Evolutionary conservation across 1,140 invertebrate species (phyloP), one percentile per base, ranked within the genome.

Genomic region (Cydia amplana): DNA sequence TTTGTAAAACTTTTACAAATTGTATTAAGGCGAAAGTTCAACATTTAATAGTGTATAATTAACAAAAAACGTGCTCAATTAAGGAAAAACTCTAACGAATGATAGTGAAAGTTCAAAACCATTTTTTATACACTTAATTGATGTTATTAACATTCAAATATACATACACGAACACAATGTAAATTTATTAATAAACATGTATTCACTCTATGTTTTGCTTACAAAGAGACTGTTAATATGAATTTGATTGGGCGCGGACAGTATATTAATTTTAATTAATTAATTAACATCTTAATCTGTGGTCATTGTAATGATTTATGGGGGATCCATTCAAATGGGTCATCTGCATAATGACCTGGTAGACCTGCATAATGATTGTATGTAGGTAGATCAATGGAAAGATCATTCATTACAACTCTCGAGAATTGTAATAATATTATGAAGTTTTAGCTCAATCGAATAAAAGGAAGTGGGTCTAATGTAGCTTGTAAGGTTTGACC

Each of bases 201-300:
- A 55, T 55, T 55, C 51, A 55, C 10, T 51, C 49, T 10, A 60
- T 23, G 4, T 20, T 60, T 23, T 23, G 18, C 20, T 60, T 23
- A 60, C 55, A 60, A 60, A 60, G 55, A 60, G 55, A n/a, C n/a
- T 60, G 9, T 23, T 60, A 23, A 60, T 60, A 60, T 23, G 9
- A 3, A 2, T 60, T 60, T 60, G 55, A 60, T 60, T 60, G 55
- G 55, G 55, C 55, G 55, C 55, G 20, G 10, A 60, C 20, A 60
- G 20, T 60, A 23, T 60, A 60, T 60, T 60, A 60, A 60, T 60
- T 60, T 60, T 60, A 60, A 60, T 60, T 60, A 60, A 60, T 60
- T 60, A 60, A 60, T 60, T 60, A 23, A 23, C 10, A 60, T 60
- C 55, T 60, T 60, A 23, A 60, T 60, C 20, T 20, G 55, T 23